Percentiles rank a stretch among this genome's conserved stretches.
phyloP scores from a whole-genome alignment of 2,113 vertebrate species.

The Scatophagus argus region DNA sequence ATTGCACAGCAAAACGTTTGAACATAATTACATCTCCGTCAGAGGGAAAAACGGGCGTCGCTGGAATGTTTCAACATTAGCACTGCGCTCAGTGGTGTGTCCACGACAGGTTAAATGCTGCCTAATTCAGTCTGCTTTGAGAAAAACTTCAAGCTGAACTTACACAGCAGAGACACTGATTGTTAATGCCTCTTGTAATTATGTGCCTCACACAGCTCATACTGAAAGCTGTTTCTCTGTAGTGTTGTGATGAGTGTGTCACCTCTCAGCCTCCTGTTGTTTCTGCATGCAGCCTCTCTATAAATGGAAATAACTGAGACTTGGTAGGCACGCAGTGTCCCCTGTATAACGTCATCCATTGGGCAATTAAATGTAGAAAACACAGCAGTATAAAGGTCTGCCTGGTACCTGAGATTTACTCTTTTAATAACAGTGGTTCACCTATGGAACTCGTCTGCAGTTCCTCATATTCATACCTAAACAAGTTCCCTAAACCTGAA shows the following conservation, averaged over 20 bases:
- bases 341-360: background rate
- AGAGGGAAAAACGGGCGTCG: background rate
- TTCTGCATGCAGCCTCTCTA: conserved; percentile 14
- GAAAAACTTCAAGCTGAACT: background rate
- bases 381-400: background rate
- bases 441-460: background rate
- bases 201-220: background rate
- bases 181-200: background rate
- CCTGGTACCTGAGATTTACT: background rate
- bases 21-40: background rate
- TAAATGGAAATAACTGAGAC: conserved; percentile 27
- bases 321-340: background rate
- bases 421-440: background rate
- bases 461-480: no score
- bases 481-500: no score
- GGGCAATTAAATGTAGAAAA: background rate
- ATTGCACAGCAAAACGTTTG: background rate
- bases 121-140: background rate
- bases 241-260: conserved; percentile 1
- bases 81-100: background rate
- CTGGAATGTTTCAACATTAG: background rate
- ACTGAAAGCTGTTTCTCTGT: background rate
- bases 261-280: conserved; percentile 6
- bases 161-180: background rate
- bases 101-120: conserved; percentile 2